A percentile compares a stretch with the other conserved stretches of the same genome.
Conservation (phyloP, 2,113 vertebrate species). For the Progne subis region DNA sequence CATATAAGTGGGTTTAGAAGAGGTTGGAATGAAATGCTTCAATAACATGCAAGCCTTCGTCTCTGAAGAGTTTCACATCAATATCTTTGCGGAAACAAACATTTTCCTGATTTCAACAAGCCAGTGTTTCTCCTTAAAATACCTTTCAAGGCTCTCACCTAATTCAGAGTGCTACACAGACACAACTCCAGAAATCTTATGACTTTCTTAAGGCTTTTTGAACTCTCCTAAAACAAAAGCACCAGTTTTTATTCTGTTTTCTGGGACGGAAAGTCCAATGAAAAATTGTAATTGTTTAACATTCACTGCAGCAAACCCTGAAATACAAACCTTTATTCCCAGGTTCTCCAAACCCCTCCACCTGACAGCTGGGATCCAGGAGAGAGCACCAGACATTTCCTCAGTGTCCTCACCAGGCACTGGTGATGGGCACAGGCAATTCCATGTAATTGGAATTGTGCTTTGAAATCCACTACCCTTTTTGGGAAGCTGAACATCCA, state of each 20-base stretch:
- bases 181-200: neutral
- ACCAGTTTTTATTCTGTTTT: neutral
- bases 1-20: neutral
- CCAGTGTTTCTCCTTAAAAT: neutral
- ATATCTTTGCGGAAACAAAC: neutral
- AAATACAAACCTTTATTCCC: neutral
- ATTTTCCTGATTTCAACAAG: neutral
- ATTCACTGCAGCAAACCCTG: neutral
- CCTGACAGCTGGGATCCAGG: rapidly evolving
- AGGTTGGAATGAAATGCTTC: neutral
- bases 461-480: neutral
- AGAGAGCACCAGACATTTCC: neutral
- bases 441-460: neutral
- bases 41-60: neutral
- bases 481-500: neutral
- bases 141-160: neutral
- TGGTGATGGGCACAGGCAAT: neutral
- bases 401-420: neutral
- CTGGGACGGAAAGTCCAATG: neutral
- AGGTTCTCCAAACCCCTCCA: neutral
- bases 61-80: neutral
- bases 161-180: neutral
- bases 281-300: neutral
- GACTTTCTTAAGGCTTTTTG: neutral
- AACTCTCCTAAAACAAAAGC: neutral